phyloP scores from a whole-genome alignment of 1,140 invertebrate species.

The Leptinotarsa undecemlineata region DNA sequence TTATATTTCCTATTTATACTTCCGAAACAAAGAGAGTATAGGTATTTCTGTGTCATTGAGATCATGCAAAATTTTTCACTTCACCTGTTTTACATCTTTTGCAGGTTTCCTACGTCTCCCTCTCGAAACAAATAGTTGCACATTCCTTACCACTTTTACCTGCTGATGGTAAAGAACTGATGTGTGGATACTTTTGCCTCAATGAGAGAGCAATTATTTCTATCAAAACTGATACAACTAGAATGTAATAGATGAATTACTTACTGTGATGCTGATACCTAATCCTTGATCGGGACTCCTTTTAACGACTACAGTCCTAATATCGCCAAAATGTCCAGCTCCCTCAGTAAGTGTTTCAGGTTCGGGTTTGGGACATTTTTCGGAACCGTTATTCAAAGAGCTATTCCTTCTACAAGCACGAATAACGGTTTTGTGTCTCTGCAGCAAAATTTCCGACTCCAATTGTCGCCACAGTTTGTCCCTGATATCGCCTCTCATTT shows the following conservation, averaged over 20 bases:
- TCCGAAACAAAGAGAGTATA: too few species aligned
- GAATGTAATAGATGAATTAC: slow-evolving; percentile 23
- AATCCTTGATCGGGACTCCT: slow-evolving; percentile 74
- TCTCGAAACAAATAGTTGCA: too few species aligned
- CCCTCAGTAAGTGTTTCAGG: slow-evolving; percentile 40
- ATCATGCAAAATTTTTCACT: too few species aligned
- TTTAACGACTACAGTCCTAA: slow-evolving; percentile 64
- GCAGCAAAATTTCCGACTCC: slow-evolving; percentile 83
- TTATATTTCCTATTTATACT: too few species aligned
- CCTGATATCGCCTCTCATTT: slow-evolving; percentile 75
- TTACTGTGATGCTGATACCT: slow-evolving; percentile 81
- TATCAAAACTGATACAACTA: too few species aligned
- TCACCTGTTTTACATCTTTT: too few species aligned
- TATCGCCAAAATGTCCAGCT: slow-evolving; percentile 55
- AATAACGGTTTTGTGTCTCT: slow-evolving; percentile 82
- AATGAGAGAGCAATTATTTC: too few species aligned
- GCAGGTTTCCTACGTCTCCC: too few species aligned
- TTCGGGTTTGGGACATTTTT: slow-evolving; percentile 43
- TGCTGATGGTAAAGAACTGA: too few species aligned
- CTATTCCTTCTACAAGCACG: slow-evolving; percentile 58
- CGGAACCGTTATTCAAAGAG: slow-evolving; percentile 47
- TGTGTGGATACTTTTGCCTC: too few species aligned
- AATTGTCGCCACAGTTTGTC: slow-evolving; percentile 84
- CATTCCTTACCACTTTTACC: too few species aligned
- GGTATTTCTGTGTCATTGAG: too few species aligned